Conservation (phyloP, 35 echinoderm and acorn worm species). For the Stichopus chloronotus region DNA sequence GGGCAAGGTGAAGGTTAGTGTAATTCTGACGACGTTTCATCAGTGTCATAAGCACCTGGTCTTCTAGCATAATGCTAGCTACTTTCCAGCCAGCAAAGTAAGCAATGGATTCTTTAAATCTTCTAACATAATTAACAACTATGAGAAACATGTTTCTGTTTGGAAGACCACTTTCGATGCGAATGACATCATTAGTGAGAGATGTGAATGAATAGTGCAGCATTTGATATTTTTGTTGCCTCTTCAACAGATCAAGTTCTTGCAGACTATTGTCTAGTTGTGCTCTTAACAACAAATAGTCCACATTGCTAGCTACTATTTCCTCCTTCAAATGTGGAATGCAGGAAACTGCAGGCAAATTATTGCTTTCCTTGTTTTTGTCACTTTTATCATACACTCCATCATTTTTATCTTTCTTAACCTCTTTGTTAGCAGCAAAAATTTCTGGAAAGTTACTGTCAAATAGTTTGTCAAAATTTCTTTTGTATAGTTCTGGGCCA, state of each 20-base stretch:
- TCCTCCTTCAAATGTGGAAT: not conserved
- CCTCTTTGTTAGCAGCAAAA: not conserved
- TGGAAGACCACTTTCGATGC: slow-evolving; percentile 1
- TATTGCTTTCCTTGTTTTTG: not conserved
- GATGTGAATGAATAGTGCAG: not conserved
- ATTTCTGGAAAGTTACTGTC: slow-evolving; percentile 12
- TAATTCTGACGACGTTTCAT: not conserved
- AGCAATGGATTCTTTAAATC: not conserved
- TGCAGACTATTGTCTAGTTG: not conserved
- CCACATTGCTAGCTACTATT: slow-evolving; percentile 12
- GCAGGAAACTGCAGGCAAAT: not conserved
- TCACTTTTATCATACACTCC: not conserved
- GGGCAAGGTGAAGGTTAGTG: not conserved
- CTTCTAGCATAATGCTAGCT: not conserved
- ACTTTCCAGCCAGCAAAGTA: slow-evolving; percentile 13
- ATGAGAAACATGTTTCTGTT: slow-evolving; percentile 9
- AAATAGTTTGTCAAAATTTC: too few species aligned
- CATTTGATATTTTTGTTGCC: not conserved
- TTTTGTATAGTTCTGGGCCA: too few species aligned
- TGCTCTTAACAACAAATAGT: slow-evolving; percentile 3
- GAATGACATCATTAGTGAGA: slow-evolving; percentile 3
- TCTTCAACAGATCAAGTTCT: slow-evolving; percentile 3
- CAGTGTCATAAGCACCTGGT: not conserved
- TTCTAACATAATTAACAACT: not conserved
- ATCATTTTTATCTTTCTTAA: not conserved